A percentile compares a stretch with the other conserved stretches of the same genome.
These are phyloP conservation scores for Callyntrura guangdongensis DNA, from an alignment of 2,888 invertebrate species.

Conservation along the genomic window DNA sequence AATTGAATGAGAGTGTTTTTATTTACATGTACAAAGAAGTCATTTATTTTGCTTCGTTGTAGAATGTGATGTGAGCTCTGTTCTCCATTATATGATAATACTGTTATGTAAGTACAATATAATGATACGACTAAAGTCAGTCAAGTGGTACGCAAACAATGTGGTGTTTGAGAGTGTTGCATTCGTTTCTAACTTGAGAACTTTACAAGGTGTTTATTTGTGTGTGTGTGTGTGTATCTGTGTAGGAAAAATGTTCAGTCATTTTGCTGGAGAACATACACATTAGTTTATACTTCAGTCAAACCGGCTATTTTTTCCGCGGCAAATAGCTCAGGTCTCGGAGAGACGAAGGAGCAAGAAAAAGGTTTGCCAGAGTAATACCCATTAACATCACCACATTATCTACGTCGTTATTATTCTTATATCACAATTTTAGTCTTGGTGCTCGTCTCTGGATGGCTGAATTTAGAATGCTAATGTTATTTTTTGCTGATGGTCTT, in stretches of 20 bases:
- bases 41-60: not conserved
- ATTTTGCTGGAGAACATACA: slow-evolving; percentile 25
- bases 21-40: not conserved
- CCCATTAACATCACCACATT: slow-evolving; percentile 32
- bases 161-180: not conserved
- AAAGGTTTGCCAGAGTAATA: slow-evolving; percentile 38
- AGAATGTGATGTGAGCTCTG: not conserved
- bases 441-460: not conserved
- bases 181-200: not conserved
- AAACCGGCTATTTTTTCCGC: slow-evolving; percentile 2
- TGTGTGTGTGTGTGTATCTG: no score
- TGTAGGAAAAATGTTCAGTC: slow-evolving; percentile 27
- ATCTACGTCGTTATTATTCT: slow-evolving; percentile 30
- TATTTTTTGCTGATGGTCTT: slow-evolving; percentile 24
- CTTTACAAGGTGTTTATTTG: not conserved
- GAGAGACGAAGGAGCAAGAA: slow-evolving; percentile 15
- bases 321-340: not conserved
- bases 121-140: not conserved
- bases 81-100: not conserved
- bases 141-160: slow-evolving; percentile 34
- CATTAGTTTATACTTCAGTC: slow-evolving; percentile 4
- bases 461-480: slow-evolving; percentile 41
- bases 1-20: slow-evolving; percentile 1
- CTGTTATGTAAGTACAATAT: not conserved
- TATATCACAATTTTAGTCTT: not conserved